Base-by-base conservation (phyloP, 2,113 vertebrate species). In the Thomomys bottae region DNA sequence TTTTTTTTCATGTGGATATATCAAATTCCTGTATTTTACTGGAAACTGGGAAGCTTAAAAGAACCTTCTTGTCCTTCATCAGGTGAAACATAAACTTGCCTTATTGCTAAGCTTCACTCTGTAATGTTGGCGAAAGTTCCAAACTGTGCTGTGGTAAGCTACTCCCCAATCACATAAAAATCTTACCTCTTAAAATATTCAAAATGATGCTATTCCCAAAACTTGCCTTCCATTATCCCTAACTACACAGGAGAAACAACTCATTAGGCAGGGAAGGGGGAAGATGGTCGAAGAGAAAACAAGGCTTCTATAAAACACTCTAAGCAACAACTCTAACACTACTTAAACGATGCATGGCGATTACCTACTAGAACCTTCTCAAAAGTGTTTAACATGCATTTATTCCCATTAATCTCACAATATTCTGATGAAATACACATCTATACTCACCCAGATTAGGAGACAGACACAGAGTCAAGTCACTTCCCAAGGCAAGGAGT, bases 261-360 rank as follows among this genome's bases (percentile, higher is more conserved):
- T 28, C 36, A 28, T 17, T 26, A 36, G 40, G 32, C 30, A 83
- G 88, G 59, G 63, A 64, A 79, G 73, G n/a, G 4, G 38, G 6
- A 75, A 3, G 59, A 14, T 15, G 10, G 24, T 28, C 54, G 36
- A 59, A 76, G 28, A 78, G 42, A 72, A 67, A 34, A 23, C n/a
- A 38, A 15, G 14, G 54, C 63, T 36, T 28, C 18, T 17, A 24
- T 20, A 72, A 78, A 67, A 14, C 28, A n/a, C 6, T 5, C 23
- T 32, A 12, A 32, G 24, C n/a, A 32, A 67, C 54, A n/a, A 66
- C 1, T 3, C 17, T 6, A 32, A 28, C 32, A 30, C 24, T 6
- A 28, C 6, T 32, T 36, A n/a, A n/a, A 3, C 1, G 5, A 0
- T 1, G 34, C 17, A 10, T 11, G 14, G 63, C 34, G 11, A 32